Base-by-base conservation (phyloP, 1,140 invertebrate species). In the Calycopis cecrops region DNA sequence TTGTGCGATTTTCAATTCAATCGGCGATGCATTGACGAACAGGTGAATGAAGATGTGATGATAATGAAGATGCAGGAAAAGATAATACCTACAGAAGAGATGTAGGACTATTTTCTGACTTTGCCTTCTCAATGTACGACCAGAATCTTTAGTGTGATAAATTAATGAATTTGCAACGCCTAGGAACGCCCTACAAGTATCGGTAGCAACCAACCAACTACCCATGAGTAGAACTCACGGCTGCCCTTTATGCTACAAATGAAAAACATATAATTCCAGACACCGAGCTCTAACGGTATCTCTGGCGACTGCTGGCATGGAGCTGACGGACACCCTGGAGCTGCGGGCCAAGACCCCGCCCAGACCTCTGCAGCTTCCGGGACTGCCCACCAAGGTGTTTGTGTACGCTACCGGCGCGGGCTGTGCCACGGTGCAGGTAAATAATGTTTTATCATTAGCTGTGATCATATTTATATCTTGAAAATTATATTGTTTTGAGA, bases 331-430 rank as follows among this genome's bases (percentile, higher is more conserved):
- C 57, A 92, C 91, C 4, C 59, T 92, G 10, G 90, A 91, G 63
- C 73, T 92, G 1, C 83, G 89, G 57, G 87, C 90, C 0, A 78
- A 85, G 17, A 88, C 88, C 50, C 80, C 85, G n/a, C 76, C 88
- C 0, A 79, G 90, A 38, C 77, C 80, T 0, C 73, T 92, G 9
- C 89, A 90, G 60, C 70, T 92, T 9, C 91, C 91, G 1, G 91
- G 90, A 6, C 66, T 92, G 33, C 91, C 91, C 0, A 92, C 91
- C 7, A 91, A 91, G 80, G 91, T 92, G 0, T 92, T 92, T 61
- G 90, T 92, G 9, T 92, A 92, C 59, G 91, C 91, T 11, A 92
- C 91, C 9, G 91, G 91, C 21, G 91, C 91, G 21, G 91, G 91
- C 0, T 92, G 91, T 71, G 91, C 91, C 35, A 92, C 91, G 40